phyloP scores from a whole-genome alignment of 2,113 vertebrate genomes.

The Isichthys henryi region DNA sequence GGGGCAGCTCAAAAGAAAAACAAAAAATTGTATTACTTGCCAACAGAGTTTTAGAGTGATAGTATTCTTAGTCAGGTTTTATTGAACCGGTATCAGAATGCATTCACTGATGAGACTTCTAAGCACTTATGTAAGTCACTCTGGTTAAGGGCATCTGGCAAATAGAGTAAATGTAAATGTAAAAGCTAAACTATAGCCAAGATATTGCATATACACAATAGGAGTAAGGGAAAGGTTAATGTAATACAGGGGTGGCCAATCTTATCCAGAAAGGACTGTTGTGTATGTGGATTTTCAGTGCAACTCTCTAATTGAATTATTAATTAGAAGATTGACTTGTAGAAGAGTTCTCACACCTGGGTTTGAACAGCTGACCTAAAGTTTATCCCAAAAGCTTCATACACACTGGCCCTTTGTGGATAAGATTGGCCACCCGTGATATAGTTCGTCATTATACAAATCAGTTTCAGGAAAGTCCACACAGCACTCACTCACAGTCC shows the following conservation, averaged over 20 bases:
- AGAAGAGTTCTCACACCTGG: neutral
- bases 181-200: neutral
- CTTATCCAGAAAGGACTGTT: neutral
- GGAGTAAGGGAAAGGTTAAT: neutral
- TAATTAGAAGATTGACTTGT: neutral
- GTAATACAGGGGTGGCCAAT: neutral
- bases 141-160: too few species aligned
- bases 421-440: neutral
- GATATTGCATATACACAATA: neutral
- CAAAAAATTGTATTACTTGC: too few species aligned
- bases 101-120: too few species aligned
- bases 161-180: neutral
- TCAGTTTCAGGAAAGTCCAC: neutral
- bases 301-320: neutral
- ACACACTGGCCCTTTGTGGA: neutral
- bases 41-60: too few species aligned
- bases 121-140: too few species aligned
- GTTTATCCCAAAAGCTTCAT: neutral
- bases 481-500: neutral
- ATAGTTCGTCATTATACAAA: neutral
- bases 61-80: too few species aligned
- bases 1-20: neutral
- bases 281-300: neutral
- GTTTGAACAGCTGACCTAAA: neutral
- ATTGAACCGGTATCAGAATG: too few species aligned